Evolutionary conservation across 2,797 vertebrate genomes (phyloP).

Genomic region (Clarias fuscus): DNA sequence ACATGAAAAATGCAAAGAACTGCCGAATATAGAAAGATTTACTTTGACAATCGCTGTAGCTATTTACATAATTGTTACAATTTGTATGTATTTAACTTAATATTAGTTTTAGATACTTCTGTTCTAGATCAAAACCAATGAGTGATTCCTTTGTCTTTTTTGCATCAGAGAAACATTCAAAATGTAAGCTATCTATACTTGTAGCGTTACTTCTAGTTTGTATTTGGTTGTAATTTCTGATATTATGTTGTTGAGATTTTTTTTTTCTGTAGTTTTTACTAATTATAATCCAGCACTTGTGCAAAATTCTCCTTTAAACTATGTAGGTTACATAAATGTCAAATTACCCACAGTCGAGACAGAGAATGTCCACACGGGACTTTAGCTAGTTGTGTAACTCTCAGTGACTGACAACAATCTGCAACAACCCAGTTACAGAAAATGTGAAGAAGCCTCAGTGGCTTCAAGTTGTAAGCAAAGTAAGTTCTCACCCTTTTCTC

Average conservation of each 20-base stretch:
- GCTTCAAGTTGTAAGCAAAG: neutral
- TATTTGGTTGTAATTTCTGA: neutral
- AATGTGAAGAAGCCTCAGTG: neutral
- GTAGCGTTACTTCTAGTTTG: neutral
- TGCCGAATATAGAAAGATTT: neutral
- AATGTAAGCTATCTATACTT: neutral
- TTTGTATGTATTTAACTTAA: neutral
- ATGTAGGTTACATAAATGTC: constrained; percentile 26
- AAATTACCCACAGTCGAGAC: neutral
- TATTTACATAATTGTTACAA: neutral
- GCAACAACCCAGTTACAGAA: constrained; percentile 2
- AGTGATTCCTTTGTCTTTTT: neutral
- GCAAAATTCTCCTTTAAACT: neutral
- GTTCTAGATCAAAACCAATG: neutral
- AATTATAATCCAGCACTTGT: neutral
- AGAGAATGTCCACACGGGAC: constrained; percentile 5
- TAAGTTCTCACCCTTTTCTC: neutral
- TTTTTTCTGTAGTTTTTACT: neutral
- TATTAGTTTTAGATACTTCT: neutral
- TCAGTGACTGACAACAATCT: constrained; percentile 12
- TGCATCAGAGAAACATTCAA: neutral
- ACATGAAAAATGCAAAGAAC: neutral
- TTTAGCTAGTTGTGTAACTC: constrained; percentile 1
- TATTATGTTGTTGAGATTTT: neutral
- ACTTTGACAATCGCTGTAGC: neutral